phyloP scores from a whole-genome alignment of 2,888 invertebrate species.

The Ypsolopha scabrella region DNA sequence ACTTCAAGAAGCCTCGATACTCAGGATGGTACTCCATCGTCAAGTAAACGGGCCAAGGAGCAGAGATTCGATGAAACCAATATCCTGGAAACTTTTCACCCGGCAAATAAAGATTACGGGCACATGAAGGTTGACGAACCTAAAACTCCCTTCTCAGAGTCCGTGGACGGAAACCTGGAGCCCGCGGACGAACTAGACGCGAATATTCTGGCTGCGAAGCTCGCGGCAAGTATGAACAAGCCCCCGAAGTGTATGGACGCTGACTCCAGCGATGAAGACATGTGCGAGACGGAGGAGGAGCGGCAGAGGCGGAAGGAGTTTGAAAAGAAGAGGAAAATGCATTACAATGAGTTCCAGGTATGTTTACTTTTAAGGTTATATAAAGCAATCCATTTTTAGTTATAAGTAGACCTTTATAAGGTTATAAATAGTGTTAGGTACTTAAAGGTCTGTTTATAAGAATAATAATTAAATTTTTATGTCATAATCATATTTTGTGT shows the following conservation, averaged over 20 bases:
- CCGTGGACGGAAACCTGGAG: slow-evolving; percentile 72
- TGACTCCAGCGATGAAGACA: slow-evolving; percentile 68
- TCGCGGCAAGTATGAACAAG: slow-evolving; percentile 64
- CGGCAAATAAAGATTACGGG: slow-evolving; percentile 98
- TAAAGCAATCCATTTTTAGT: background rate
- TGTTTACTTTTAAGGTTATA: slow-evolving; percentile 5
- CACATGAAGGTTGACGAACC: slow-evolving; percentile 98
- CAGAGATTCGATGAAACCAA: slow-evolving; percentile 99
- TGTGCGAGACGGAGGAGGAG: slow-evolving; percentile 72
- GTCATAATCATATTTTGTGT: too few relatives aligned
- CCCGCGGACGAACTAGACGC: slow-evolving; percentile 75
- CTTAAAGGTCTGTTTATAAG: background rate
- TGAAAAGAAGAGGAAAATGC: slow-evolving; percentile 93
- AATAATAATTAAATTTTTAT: too few relatives aligned
- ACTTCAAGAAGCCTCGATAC: slow-evolving; percentile 92
- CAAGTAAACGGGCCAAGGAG: slow-evolving; percentile 66
- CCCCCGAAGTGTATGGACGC: slow-evolving; percentile 55
- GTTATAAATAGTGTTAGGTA: background rate
- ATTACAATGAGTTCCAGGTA: slow-evolving; percentile 93
- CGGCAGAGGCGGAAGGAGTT: slow-evolving; percentile 81
- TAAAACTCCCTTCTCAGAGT: slow-evolving; percentile 87
- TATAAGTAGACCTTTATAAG: background rate
- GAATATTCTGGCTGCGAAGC: slow-evolving; percentile 81
- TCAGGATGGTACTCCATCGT: slow-evolving; percentile 55
- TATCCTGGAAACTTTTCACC: slow-evolving; percentile 97